Percentiles rank a stretch among this genome's conserved stretches.
These are phyloP conservation scores for Platorchestia sp. DNA, from an alignment of 1,140 invertebrate species.

Conservation along the genomic window DNA sequence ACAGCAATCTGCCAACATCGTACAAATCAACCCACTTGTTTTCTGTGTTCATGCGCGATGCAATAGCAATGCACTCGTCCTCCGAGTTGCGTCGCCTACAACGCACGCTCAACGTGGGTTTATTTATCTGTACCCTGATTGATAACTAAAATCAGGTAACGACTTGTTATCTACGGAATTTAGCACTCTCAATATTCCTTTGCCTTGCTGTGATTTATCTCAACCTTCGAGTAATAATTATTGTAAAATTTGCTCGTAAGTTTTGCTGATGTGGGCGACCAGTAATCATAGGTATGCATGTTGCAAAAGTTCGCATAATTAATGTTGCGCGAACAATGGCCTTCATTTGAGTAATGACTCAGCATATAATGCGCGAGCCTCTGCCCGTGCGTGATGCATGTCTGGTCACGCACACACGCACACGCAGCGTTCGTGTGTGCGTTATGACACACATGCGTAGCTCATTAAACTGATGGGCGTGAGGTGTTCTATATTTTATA, in stretches of 20 bases:
- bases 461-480: background rate
- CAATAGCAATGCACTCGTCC: background rate
- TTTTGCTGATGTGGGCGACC: background rate
- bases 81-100: background rate
- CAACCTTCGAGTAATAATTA: background rate
- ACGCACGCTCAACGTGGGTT: background rate
- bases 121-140: background rate
- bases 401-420: constrained; percentile 17
- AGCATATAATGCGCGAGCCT: background rate
- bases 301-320: constrained; percentile 30
- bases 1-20: background rate
- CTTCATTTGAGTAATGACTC: constrained; percentile 40
- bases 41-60: background rate
- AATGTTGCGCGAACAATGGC: constrained; percentile 39
- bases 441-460: background rate
- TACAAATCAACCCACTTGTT: background rate
- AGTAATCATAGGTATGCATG: background rate
- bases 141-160: background rate
- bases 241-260: constrained; percentile 1
- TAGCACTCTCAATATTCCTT: background rate
- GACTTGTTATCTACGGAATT: background rate
- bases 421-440: background rate
- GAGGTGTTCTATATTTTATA: background rate
- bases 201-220: background rate
- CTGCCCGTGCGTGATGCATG: background rate